These are phyloP conservation scores for Monochamus saltuarius DNA, from an alignment of 1,140 invertebrate genomes.

Conservation along the genomic window DNA sequence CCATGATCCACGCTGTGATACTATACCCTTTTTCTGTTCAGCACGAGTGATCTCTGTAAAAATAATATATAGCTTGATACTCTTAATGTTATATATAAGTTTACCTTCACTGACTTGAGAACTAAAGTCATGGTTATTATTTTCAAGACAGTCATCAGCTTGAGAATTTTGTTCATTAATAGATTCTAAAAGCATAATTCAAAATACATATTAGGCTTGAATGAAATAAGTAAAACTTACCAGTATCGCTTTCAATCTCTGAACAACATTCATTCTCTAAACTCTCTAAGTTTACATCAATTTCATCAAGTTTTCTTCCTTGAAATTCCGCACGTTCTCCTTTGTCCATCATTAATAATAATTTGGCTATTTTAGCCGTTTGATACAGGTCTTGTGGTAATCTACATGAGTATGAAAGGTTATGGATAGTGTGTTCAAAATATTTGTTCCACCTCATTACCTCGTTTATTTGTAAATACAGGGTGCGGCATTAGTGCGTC, in stretches of 20 bases:
- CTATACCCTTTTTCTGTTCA: neutral
- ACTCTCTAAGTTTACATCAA: constrained; percentile 20
- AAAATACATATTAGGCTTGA: too few species aligned
- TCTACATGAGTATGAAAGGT: too few species aligned
- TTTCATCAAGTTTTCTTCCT: constrained; percentile 26
- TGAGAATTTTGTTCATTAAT: constrained; percentile 3
- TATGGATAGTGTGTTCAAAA: too few species aligned
- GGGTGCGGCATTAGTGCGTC: too few species aligned
- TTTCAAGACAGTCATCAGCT: neutral
- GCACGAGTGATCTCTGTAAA: neutral
- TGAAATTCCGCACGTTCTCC: constrained; percentile 17
- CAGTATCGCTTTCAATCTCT: constrained; percentile 1
- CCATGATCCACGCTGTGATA: constrained; percentile 12
- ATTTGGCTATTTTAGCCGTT: constrained; percentile 31
- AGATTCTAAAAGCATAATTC: constrained; percentile 1
- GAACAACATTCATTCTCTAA: too few species aligned
- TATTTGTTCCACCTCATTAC: too few species aligned
- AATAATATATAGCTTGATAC: neutral
- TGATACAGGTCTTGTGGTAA: constrained; percentile 28
- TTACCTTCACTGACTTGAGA: constrained; percentile 4
- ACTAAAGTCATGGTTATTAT: neutral
- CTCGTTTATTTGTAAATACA: too few species aligned
- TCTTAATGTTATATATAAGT: neutral
- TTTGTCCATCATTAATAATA: constrained; percentile 29
- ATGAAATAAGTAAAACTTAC: too few species aligned